phyloP scores from a whole-genome alignment of 2,797 vertebrate genomes.

The Ptychobarbus kaznakovi region DNA sequence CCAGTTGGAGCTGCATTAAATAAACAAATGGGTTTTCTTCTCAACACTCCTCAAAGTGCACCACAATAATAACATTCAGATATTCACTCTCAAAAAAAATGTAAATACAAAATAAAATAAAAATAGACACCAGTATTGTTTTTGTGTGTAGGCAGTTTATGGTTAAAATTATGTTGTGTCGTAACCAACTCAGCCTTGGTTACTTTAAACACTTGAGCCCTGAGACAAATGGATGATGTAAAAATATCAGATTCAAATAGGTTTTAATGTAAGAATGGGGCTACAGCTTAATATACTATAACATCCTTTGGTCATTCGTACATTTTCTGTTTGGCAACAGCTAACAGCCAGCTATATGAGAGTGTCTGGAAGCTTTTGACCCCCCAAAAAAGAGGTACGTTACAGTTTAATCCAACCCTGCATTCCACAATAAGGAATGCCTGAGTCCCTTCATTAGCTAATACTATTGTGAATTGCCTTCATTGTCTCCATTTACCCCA shows the following conservation, averaged over 20 bases:
- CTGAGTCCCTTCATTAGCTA: slow-evolving; percentile 28
- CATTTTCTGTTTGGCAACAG: background rate
- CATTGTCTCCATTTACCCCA: slow-evolving; percentile 34
- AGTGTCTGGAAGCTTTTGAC: background rate
- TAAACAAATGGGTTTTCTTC: slow-evolving; percentile 52
- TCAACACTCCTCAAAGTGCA: slow-evolving; percentile 24
- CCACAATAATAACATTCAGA: slow-evolving; percentile 20
- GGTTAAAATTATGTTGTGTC: slow-evolving; percentile 1
- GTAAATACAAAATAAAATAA: background rate
- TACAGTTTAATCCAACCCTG: slow-evolving; percentile 44
- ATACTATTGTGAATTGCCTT: slow-evolving; percentile 46
- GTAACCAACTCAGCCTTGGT: background rate
- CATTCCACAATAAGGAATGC: slow-evolving; percentile 48
- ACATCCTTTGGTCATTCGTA: background rate
- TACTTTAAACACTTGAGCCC: background rate
- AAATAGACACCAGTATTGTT: background rate
- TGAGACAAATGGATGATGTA: background rate
- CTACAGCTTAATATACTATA: background rate
- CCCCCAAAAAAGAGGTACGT: slow-evolving; percentile 5
- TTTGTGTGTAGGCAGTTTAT: slow-evolving; percentile 1
- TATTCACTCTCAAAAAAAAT: background rate
- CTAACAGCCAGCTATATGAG: background rate
- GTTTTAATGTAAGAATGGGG: background rate
- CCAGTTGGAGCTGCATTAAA: slow-evolving; percentile 46
- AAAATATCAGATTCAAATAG: background rate